These are phyloP conservation scores for Onychomys arenicola DNA, from an alignment of 2,797 vertebrate species.

Conservation along the genomic window DNA sequence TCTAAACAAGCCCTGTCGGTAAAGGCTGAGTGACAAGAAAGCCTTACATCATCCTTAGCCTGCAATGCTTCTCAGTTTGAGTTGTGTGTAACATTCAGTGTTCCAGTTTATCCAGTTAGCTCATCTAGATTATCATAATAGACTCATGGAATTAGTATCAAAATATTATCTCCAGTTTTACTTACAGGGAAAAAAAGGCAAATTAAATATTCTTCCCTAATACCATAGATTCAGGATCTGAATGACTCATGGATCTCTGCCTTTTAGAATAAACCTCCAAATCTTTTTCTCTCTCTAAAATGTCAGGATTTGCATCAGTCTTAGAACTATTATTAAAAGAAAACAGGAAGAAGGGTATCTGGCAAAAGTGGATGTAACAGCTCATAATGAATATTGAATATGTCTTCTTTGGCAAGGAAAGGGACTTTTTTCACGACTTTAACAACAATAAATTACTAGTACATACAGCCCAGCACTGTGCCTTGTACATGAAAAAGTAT, in stretches of 20 bases:
- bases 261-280: conserved; percentile 4
- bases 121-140: conserved; percentile 32
- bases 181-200: neutral
- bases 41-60: neutral
- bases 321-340: neutral
- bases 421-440: conserved; percentile 35
- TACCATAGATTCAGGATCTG: neutral
- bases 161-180: conserved; percentile 19
- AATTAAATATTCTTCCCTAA: neutral
- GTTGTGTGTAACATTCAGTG: neutral
- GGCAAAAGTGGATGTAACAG: neutral
- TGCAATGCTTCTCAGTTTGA: neutral
- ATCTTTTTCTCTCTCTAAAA: neutral
- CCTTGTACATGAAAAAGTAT: neutral
- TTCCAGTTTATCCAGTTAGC: conserved; percentile 13
- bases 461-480: neutral
- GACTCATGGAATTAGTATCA: neutral
- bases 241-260: neutral
- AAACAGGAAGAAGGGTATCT: neutral
- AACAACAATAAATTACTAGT: conserved; percentile 8
- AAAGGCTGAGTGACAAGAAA: conserved; percentile 13
- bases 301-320: neutral
- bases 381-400: conserved; percentile 33
- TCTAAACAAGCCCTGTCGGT: neutral
- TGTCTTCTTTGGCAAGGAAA: conserved; percentile 28